Evolutionary conservation across 92 coral and sea anemone genomes (phyloP).

Genomic region (Palythoa grandiflora): DNA sequence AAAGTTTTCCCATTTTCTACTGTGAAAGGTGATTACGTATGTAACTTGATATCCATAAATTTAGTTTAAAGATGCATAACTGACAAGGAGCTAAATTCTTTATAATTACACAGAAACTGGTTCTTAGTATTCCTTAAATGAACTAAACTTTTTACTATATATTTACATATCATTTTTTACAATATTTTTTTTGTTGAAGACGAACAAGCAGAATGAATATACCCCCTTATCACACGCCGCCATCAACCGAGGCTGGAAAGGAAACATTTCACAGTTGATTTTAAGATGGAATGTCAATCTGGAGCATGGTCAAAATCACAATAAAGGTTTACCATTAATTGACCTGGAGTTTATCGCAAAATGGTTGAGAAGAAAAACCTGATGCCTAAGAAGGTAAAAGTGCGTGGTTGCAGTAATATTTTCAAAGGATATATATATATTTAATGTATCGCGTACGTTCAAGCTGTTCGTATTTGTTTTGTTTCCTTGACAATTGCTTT

Average conservation of each 20-base stretch:
- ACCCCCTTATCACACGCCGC: background rate
- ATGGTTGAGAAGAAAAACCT: background rate
- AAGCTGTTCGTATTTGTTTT: background rate
- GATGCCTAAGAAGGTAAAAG: constrained; percentile 5
- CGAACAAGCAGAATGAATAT: too few species aligned
- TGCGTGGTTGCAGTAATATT: background rate
- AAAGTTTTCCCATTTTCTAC: too few species aligned
- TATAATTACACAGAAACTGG: too few species aligned
- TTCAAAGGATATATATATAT: background rate
- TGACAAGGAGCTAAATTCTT: too few species aligned
- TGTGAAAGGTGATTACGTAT: too few species aligned
- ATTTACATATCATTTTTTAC: too few species aligned
- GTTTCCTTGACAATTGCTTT: background rate
- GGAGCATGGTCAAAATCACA: constrained; percentile 3
- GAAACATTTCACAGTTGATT: background rate
- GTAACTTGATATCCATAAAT: too few species aligned
- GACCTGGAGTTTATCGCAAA: constrained; percentile 3
- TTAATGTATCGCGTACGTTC: background rate
- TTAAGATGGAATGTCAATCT: background rate
- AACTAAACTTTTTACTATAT: too few species aligned
- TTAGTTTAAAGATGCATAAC: too few species aligned
- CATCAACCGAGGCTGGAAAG: background rate
- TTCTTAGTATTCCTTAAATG: too few species aligned
- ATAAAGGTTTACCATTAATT: background rate
- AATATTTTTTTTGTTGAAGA: too few species aligned